phyloP scores from a whole-genome alignment of 2,797 vertebrate species.

The Enteromius radiatus region DNA sequence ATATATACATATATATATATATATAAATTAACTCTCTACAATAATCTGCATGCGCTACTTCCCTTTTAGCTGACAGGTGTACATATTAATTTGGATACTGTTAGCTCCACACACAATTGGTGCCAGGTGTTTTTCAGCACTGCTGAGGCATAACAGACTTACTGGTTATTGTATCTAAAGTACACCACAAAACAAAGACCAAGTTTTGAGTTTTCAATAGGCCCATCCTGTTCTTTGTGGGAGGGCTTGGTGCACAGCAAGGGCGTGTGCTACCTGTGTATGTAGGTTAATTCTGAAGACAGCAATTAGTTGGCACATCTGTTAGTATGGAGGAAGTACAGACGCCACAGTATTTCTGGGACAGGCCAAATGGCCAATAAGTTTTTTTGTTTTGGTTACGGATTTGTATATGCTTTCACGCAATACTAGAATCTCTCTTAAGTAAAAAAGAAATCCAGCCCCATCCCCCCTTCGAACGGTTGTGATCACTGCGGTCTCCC shows the following conservation, averaged over 20 bases:
- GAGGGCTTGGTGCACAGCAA: constrained; percentile 23
- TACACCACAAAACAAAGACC: constrained; percentile 23
- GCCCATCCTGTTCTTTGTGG: constrained; percentile 42
- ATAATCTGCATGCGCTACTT: not conserved
- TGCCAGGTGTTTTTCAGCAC: constrained; percentile 35
- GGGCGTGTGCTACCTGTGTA: constrained; percentile 37
- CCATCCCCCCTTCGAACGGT: not conserved
- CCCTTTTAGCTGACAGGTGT: not conserved
- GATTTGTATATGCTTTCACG: not conserved
- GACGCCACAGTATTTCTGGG: not conserved
- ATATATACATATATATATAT: not conserved
- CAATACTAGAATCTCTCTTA: not conserved
- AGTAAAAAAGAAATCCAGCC: not conserved
- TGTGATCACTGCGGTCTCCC: constrained; percentile 71
- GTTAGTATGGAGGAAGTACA: constrained; percentile 7
- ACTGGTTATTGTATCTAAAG: constrained; percentile 33
- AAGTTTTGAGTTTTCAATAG: constrained; percentile 24
- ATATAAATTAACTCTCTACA: not conserved
- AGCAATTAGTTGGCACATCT: constrained; percentile 3
- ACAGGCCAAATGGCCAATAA: not conserved
- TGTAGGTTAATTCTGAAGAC: constrained; percentile 22
- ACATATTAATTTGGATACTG: constrained; percentile 16
- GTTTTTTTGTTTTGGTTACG: not conserved
- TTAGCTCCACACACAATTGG: constrained; percentile 19
- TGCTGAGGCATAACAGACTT: constrained; percentile 10